Percentiles rank a stretch among this genome's conserved stretches.
These are phyloP conservation scores for Gobio gobio DNA, from an alignment of 2,113 vertebrate genomes.

Conservation along the genomic window DNA sequence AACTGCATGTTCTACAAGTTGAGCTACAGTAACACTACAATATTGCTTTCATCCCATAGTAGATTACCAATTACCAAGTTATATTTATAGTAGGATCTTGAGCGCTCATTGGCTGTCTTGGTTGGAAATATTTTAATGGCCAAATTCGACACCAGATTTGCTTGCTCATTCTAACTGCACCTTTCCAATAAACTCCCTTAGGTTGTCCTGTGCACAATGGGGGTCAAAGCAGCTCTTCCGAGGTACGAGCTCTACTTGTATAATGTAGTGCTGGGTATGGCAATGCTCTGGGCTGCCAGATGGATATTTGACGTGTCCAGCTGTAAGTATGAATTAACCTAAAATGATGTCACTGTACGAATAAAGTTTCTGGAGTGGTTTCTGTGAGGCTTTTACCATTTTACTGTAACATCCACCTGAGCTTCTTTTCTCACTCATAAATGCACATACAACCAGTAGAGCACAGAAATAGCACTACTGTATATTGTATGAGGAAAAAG, in stretches of 20 bases:
- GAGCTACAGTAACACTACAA: neutral
- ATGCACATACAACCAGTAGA: neutral
- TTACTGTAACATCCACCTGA: neutral
- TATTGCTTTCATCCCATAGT: neutral
- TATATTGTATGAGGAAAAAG: constrained; percentile 51
- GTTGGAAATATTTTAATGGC: neutral
- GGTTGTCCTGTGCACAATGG: constrained; percentile 75
- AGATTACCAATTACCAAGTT: neutral
- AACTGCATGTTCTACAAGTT: neutral
- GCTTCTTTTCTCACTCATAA: neutral
- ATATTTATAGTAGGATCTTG: neutral
- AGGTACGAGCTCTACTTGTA: constrained; percentile 89
- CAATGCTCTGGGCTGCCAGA: constrained; percentile 84
- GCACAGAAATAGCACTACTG: constrained; percentile 15
- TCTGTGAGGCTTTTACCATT: neutral
- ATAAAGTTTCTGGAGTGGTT: constrained; percentile 1
- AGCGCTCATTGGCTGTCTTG: neutral
- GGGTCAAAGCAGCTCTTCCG: constrained; percentile 86
- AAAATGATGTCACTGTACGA: neutral
- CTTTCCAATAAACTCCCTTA: neutral
- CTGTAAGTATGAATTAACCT: constrained; percentile 76
- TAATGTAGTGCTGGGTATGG: constrained; percentile 81
- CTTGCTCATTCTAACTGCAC: neutral
- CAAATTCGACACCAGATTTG: neutral
- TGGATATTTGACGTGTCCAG: constrained; percentile 88